These are phyloP conservation scores for Hydriomena furcata DNA, from an alignment of 2,888 invertebrate species.

Conservation along the genomic window DNA sequence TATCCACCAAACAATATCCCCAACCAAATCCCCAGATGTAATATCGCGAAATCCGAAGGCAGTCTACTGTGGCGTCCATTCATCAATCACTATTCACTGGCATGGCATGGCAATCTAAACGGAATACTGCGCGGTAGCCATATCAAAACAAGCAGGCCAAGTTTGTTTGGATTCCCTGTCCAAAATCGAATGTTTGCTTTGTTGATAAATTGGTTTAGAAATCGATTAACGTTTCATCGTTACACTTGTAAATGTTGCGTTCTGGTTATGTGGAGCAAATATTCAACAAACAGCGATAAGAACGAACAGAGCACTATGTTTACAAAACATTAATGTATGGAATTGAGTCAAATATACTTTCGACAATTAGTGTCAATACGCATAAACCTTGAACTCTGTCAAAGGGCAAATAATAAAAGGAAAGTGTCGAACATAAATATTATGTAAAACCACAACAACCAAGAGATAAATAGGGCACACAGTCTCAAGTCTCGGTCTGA, in stretches of 20 bases:
- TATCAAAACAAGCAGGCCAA: conserved; percentile 28
- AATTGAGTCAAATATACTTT: too few species aligned
- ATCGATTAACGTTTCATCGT: conserved; percentile 20
- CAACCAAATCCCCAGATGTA: conserved; percentile 4
- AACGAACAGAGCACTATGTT: too few species aligned
- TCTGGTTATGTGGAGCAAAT: neutral
- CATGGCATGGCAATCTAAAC: conserved; percentile 21
- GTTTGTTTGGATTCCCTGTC: conserved; percentile 28
- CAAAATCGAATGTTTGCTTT: conserved; percentile 22
- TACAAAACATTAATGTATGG: neutral
- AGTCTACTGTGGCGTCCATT: conserved; percentile 17
- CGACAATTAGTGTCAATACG: too few species aligned
- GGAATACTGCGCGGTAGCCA: conserved; percentile 22
- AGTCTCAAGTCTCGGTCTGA: conserved; percentile 47
- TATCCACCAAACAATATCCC: neutral
- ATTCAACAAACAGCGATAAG: conserved; percentile 7
- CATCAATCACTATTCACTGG: conserved; percentile 25
- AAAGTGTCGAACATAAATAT: neutral
- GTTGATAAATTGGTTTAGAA: conserved; percentile 26
- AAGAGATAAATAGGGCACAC: conserved; percentile 16
- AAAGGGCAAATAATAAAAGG: neutral
- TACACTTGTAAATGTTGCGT: conserved; percentile 4
- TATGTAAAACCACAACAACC: neutral
- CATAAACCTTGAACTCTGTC: too few species aligned
- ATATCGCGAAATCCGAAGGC: conserved; percentile 5